phyloP scores from a whole-genome alignment of 2,113 vertebrate genomes.

The Podarcis raffonei region DNA sequence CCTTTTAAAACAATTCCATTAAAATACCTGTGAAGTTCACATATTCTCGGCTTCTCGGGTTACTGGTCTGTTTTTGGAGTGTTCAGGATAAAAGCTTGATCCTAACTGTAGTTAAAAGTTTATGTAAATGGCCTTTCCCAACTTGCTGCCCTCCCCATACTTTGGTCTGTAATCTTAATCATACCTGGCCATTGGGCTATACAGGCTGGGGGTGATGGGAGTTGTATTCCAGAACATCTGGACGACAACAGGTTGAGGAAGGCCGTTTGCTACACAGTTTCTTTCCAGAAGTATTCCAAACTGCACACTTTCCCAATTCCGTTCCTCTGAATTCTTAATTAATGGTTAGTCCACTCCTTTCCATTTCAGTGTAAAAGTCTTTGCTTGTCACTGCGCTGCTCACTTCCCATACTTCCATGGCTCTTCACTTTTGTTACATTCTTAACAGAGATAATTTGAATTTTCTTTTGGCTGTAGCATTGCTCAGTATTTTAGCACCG shows the following conservation, averaged over 20 bases:
- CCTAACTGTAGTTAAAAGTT: background rate
- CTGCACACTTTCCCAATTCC: background rate
- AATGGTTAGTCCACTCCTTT: background rate
- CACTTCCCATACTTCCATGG: background rate
- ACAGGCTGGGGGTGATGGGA: no score
- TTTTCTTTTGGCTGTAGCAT: background rate
- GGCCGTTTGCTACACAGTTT: background rate
- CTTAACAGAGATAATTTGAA: no score
- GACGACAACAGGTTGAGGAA: no score
- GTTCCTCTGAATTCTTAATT: background rate
- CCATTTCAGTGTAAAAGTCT: background rate
- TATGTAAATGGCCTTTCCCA: no score
- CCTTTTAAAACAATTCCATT: conserved; percentile 17
- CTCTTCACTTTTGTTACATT: background rate
- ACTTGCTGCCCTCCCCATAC: no score
- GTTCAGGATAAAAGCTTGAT: background rate
- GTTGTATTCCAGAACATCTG: no score
- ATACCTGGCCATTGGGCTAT: no score
- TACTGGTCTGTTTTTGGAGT: background rate
- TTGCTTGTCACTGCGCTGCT: background rate
- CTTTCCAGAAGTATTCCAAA: background rate
- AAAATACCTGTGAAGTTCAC: background rate
- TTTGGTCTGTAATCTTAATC: no score
- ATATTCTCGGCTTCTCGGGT: background rate
- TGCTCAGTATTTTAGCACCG: background rate